Evolutionary conservation across 2,888 invertebrate genomes (phyloP).

Genomic region (Drosophila maculinotata): DNA sequence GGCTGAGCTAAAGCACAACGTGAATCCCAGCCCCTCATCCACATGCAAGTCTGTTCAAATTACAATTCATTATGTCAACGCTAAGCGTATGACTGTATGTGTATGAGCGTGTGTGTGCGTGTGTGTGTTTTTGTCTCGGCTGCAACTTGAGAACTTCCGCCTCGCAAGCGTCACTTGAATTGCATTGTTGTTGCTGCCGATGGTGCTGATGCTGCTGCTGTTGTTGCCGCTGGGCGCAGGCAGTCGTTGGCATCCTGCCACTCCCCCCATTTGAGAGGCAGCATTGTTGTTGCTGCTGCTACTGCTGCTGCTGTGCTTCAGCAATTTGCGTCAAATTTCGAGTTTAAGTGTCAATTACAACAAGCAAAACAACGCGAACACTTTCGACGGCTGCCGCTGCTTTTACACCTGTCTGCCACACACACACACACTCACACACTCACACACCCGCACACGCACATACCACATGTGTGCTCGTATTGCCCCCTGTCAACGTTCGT

Average conservation of each 20-base stretch:
- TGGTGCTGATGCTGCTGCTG: slow-evolving; percentile 20
- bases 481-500: slow-evolving; percentile 50
- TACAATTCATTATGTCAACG: slow-evolving; percentile 74
- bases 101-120: slow-evolving; percentile 17
- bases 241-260: slow-evolving; percentile 14
- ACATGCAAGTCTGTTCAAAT: slow-evolving; percentile 64
- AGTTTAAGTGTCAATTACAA: slow-evolving; percentile 80
- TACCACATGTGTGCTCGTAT: slow-evolving; percentile 19
- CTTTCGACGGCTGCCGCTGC: slow-evolving; percentile 42
- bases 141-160: slow-evolving; percentile 57
- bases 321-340: slow-evolving; percentile 80
- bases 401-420: slow-evolving; percentile 55
- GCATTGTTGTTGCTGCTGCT: slow-evolving; percentile 35
- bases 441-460: slow-evolving; percentile 19
- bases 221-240: slow-evolving; percentile 22
- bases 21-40: neutral
- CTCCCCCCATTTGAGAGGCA: neutral
- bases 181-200: slow-evolving; percentile 55
- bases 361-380: slow-evolving; percentile 49
- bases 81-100: slow-evolving; percentile 28
- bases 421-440: slow-evolving; percentile 29
- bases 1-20: slow-evolving; percentile 8
- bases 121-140: slow-evolving; percentile 17
- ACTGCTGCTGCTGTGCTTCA: slow-evolving; percentile 44
- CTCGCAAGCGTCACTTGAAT: slow-evolving; percentile 56